A percentile compares a stretch with the other conserved stretches of the same genome.
Evolutionary conservation across 2,113 vertebrate species (phyloP).

Genomic region (Scytalopus superciliaris): DNA sequence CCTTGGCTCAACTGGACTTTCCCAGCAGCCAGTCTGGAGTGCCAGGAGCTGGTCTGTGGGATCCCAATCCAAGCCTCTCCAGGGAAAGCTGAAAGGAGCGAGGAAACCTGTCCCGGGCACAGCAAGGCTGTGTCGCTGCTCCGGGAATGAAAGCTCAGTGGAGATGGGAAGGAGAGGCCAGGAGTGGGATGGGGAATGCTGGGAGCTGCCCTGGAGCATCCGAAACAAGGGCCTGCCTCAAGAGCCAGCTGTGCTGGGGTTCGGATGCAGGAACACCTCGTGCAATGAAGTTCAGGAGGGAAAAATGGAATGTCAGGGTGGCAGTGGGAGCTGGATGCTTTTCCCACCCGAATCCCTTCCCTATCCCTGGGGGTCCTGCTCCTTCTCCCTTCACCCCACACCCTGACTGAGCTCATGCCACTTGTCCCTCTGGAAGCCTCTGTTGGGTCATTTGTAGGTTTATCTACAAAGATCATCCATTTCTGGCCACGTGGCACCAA

Average conservation of each 20-base stretch:
- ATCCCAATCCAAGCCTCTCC: not conserved
- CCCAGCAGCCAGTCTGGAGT: not conserved
- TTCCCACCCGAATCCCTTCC: not conserved
- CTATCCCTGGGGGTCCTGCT: fast-evolving
- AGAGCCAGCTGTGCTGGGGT: not conserved
- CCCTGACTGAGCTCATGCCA: not conserved
- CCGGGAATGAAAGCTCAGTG: not conserved
- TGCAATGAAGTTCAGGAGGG: fast-evolving
- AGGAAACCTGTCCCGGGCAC: not conserved
- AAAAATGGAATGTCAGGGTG: not conserved
- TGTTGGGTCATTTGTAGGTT: fast-evolving
- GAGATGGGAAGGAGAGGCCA: not conserved
- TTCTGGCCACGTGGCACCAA: not conserved
- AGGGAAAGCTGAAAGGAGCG: fast-evolving
- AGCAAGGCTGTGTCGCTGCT: not conserved
- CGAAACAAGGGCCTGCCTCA: fast-evolving
- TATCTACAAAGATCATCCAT: not conserved
- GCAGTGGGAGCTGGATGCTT: not conserved
- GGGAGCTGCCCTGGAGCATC: not conserved
- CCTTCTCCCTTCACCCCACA: not conserved
- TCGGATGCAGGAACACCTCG: not conserved
- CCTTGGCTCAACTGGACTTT: not conserved
- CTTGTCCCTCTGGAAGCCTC: not conserved
- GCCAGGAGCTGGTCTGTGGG: not conserved
- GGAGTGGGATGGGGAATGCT: not conserved